phyloP scores from a whole-genome alignment of 2,888 invertebrate species.

The Folsomia manolachei region DNA sequence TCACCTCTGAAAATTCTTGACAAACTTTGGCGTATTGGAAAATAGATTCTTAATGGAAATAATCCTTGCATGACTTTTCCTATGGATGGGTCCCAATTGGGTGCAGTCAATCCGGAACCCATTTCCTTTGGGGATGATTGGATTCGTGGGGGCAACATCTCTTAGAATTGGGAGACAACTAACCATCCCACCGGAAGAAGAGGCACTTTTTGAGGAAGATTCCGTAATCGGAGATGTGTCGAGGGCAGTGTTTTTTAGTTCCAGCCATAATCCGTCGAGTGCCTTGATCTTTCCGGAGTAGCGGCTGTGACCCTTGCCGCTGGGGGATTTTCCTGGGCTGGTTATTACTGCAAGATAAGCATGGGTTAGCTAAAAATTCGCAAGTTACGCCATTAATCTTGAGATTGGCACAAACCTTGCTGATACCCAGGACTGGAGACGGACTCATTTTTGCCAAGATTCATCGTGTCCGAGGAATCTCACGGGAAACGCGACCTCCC shows the following conservation, averaged over 20 bases:
- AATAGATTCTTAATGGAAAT: conserved; percentile 17
- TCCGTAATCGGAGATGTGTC: not conserved
- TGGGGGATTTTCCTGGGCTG: not conserved
- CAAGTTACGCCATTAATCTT: not conserved
- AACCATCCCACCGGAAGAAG: not conserved
- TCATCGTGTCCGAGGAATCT: too few relatives aligned
- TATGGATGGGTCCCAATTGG: conserved; percentile 15
- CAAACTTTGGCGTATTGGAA: conserved; percentile 80
- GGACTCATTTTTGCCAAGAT: conserved; percentile 11
- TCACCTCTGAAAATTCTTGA: conserved; percentile 82
- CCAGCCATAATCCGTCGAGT: conserved; percentile 14
- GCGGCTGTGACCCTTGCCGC: not conserved
- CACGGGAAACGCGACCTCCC: too few relatives aligned
- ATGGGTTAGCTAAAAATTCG: not conserved
- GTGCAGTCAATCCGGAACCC: conserved; percentile 21
- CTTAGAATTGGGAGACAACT: conserved; percentile 8
- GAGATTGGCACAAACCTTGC: not conserved
- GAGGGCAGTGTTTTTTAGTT: not conserved
- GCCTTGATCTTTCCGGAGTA: conserved; percentile 14
- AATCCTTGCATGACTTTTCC: conserved; percentile 15
- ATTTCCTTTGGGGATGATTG: not conserved
- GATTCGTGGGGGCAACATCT: not conserved
- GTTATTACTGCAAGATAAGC: not conserved
- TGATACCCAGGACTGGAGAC: not conserved
- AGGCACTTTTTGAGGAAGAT: not conserved